A percentile compares a stretch with the other conserved stretches of the same genome.
phyloP scores from a whole-genome alignment of 2,113 vertebrate genomes.

The Perca fluviatilis region DNA sequence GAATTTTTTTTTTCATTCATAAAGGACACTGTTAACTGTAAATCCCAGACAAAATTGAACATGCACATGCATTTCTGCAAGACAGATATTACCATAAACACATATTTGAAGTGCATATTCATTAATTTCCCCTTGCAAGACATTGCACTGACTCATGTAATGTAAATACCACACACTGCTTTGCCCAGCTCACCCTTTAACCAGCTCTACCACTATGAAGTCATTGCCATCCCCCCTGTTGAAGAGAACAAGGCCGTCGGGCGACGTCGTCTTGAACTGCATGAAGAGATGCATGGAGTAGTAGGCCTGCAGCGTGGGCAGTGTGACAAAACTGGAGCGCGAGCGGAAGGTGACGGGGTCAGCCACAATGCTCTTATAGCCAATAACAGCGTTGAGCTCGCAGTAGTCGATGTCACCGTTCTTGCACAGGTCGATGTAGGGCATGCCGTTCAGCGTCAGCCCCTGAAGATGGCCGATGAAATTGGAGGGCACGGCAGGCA shows the following conservation, averaged over 20 bases:
- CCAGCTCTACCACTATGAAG: slow-evolving; percentile 98
- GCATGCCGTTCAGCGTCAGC: slow-evolving; percentile 98
- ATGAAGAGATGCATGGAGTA: slow-evolving; percentile 99
- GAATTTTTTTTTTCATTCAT: slow-evolving; percentile 12
- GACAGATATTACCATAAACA: background rate
- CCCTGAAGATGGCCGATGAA: slow-evolving; percentile 99
- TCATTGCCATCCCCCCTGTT: slow-evolving; percentile 99
- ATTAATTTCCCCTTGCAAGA: background rate
- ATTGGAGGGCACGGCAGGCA: slow-evolving; percentile 97
- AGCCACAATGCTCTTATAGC: slow-evolving; percentile 98
- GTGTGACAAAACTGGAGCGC: slow-evolving; percentile 95
- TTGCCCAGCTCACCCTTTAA: slow-evolving; percentile 93
- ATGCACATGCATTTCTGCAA: slow-evolving; percentile 5
- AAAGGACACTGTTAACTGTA: slow-evolving; percentile 8
- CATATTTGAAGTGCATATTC: slow-evolving; percentile 5
- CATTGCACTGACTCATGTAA: background rate
- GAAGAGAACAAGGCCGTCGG: slow-evolving; percentile 96
- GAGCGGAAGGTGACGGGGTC: slow-evolving; percentile 99
- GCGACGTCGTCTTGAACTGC: slow-evolving; percentile 99
- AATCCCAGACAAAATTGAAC: background rate
- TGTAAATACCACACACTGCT: slow-evolving; percentile 17
- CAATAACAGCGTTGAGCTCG: slow-evolving; percentile 98
- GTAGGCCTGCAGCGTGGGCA: slow-evolving; percentile 97
- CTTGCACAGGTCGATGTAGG: slow-evolving; percentile 99
- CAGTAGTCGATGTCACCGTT: slow-evolving; percentile 99